Evolutionary conservation across 2,888 invertebrate genomes (phyloP), one percentile per base, ranked within the genome.

Genomic region (Griposia aprilina): DNA sequence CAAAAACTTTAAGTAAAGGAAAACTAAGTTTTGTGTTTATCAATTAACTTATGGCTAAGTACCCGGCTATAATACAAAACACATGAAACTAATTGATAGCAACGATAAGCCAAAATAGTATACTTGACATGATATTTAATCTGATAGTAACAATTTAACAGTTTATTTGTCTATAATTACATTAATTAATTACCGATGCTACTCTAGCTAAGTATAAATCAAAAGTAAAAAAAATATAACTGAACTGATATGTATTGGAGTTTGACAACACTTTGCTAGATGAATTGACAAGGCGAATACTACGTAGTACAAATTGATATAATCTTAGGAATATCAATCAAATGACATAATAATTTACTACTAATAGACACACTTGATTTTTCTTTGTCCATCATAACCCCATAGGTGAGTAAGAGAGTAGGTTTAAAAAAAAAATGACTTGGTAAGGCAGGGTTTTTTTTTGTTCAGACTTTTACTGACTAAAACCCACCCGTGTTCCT

Each of bases 261-360:
- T 68, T 26, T 45, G 36, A 60, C 74, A 50, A 83, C 63, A 62
- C 15, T n/a, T 84, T 83, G 83, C 83, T 84, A 57, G 0, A 45
- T 7, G 7, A 81, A 7, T 68, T 45, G 6, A 20, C 13, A 26
- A 84, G 83, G 83, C 84, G 76, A 50, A 52, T 2, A n/a, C 15
- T 63, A 59, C 13, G 30, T 13, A 23, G 20, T 17, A 30, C 30
- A 60, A n/a, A 30, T 50, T 41, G 36, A 59, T 41, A 4, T 23
- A 48, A 36, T 11, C 17, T 48, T n/a, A 10, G 26, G 17, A 62
- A 17, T 23, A 13, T 20, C 5, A 10, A 65, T 52, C 26, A n/a
- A 36, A 63, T 65, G 11, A 13, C 36, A 7, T 20, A 63, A 26
- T 59, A 59, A 26, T 59, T 26, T 59, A n/a, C n/a, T n/a, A 6